Conservation (phyloP, 1,140 invertebrate genomes). For the Octopus bimaculoides region DNA sequence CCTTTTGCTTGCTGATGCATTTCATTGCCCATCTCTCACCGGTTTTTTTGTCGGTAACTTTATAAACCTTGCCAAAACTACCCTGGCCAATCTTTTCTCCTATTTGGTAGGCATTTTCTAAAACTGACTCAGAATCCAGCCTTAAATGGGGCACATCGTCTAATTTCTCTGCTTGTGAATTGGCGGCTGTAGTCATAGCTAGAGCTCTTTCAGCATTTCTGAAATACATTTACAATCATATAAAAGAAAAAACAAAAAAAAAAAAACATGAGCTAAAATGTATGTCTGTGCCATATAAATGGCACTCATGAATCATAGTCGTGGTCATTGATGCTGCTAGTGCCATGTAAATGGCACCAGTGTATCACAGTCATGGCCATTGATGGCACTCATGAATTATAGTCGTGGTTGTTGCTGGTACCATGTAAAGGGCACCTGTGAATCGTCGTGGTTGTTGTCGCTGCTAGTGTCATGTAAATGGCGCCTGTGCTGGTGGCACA, state of each 20-base stretch:
- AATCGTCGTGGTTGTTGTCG: too few relatives aligned
- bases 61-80: conserved; percentile 60
- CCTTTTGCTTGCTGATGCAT: conserved; percentile 61
- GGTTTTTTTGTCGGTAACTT: conserved; percentile 54
- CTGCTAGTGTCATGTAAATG: too few relatives aligned
- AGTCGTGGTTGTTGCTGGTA: too few relatives aligned
- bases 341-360: too few relatives aligned
- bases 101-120: conserved; percentile 33
- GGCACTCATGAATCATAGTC: too few relatives aligned
- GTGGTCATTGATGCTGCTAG: too few relatives aligned
- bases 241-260: not conserved
- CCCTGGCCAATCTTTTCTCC: conserved; percentile 59
- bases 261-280: too few relatives aligned
- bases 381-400: too few relatives aligned
- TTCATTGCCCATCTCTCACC: conserved; percentile 61
- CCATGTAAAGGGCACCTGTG: too few relatives aligned
- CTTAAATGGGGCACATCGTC: conserved; percentile 30
- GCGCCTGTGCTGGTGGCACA: too few relatives aligned
- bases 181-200: not conserved
- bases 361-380: too few relatives aligned
- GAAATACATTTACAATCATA: not conserved
- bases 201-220: not conserved
- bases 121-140: conserved; percentile 28
- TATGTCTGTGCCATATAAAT: too few relatives aligned
- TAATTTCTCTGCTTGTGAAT: not conserved